These are phyloP conservation scores for Nylanderia fulva DNA, from an alignment of 1,140 invertebrate genomes.

Conservation along the genomic window DNA sequence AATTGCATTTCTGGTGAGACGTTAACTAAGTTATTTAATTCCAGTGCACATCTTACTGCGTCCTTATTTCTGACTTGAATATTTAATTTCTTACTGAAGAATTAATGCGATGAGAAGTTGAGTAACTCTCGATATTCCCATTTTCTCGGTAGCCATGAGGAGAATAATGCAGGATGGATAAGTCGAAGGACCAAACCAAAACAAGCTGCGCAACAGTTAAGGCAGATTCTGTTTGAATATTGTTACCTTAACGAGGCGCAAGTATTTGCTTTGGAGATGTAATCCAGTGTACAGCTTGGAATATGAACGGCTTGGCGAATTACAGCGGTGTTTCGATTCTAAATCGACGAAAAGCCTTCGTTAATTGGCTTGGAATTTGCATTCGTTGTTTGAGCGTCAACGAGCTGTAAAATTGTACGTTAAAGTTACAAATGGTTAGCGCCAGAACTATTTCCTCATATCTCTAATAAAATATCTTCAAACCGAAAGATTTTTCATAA, in stretches of 20 bases:
- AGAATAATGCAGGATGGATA: slow-evolving; percentile 62
- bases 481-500: neutral
- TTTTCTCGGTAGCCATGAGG: slow-evolving; percentile 52
- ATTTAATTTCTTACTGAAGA: slow-evolving; percentile 47
- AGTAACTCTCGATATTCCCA: slow-evolving; percentile 58
- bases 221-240: slow-evolving; percentile 69
- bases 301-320: slow-evolving; percentile 53
- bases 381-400: slow-evolving; percentile 57
- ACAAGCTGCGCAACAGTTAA: slow-evolving; percentile 64
- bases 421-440: slow-evolving; percentile 52
- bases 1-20: slow-evolving; percentile 32
- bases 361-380: slow-evolving; percentile 61
- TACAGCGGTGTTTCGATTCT: slow-evolving; percentile 58
- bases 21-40: slow-evolving; percentile 51
- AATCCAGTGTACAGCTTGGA: slow-evolving; percentile 49
- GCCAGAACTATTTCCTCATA: neutral
- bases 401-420: slow-evolving; percentile 57
- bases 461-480: neutral
- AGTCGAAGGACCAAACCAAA: slow-evolving; percentile 62
- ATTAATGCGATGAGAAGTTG: slow-evolving; percentile 51
- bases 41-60: slow-evolving; percentile 21
- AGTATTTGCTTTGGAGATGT: slow-evolving; percentile 70
- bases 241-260: slow-evolving; percentile 73
- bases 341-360: slow-evolving; percentile 55
- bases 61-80: slow-evolving; percentile 42